Base-by-base conservation (phyloP, 2,113 vertebrate genomes). In the Prochilodus magdalenae region DNA sequence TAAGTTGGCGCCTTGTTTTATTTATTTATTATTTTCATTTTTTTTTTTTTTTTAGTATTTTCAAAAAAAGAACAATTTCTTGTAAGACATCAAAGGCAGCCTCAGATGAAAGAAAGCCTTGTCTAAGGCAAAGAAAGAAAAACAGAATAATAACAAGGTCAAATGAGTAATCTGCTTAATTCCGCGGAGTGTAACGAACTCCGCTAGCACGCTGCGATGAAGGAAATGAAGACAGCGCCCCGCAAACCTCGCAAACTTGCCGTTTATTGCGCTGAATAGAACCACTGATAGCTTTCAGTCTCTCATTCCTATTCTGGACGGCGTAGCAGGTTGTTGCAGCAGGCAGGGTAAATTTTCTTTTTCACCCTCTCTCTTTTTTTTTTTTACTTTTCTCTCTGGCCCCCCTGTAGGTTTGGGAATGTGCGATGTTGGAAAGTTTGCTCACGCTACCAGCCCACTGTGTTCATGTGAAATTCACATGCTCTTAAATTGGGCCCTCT, bases 401-500 rank as follows among this genome's bases (percentile, higher is more conserved):
- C 79, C 65, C 79, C 85, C 62, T 26, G 36, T 66, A 83, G 80
- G 88, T 59, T 82, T 84, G 22, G 85, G 89, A 85, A 85, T 90
- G 79, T 83, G 75, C 75, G 78, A 75, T 30, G 36, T 53, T 79
- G 24, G 75, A 81, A 86, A 75, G 73, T 83, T 83, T 83, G 81
- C 79, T 77, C 77, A 65, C 75, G 55, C 72, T 55, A 79, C 78
- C 62, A 33, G 30, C 71, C 30, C 27, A 62, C 69, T 67, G 82
- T 89, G 88, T 92, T 92, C 86, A 86, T 92, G 89, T 90, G 86
- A 88, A 92, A 91, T 91, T 90, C 88, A 87, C 86, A 88, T 87
- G 69, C 82, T 87, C 83, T 89, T 93, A 94, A 94, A 93, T 93
- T 94, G 91, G 90, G 90, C 91, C 93, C 93, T 90, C 65, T 87